Conservation (phyloP, 2,113 vertebrate genomes). For the Suncus etruscus region DNA sequence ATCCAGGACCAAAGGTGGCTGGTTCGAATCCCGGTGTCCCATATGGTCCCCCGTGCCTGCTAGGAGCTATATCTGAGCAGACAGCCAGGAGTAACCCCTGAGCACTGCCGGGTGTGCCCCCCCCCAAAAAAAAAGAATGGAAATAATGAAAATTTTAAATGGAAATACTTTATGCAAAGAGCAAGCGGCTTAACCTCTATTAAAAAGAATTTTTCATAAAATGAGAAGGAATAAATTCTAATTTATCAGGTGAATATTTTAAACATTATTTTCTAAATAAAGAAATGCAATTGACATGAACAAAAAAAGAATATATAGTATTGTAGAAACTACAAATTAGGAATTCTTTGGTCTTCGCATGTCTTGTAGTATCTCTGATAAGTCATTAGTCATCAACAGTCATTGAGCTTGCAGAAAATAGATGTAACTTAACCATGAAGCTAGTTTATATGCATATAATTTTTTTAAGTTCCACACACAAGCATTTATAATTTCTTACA, state of each 20-base stretch:
- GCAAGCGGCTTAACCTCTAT: neutral
- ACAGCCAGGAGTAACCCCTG: too few relatives aligned
- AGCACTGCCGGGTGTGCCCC: too few relatives aligned
- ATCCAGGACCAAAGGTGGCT: too few relatives aligned
- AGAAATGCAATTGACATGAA: slow-evolving; percentile 34
- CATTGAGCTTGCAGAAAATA: slow-evolving; percentile 23
- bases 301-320: slow-evolving; percentile 22
- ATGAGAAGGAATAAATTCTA: slow-evolving; percentile 19
- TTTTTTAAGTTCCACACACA: neutral
- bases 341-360: neutral
- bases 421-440: neutral
- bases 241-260: slow-evolving; percentile 13
- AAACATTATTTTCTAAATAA: slow-evolving; percentile 41
- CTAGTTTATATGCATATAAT: neutral
- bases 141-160: neutral
- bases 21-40: too few relatives aligned
- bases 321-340: neutral
- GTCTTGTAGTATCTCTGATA: neutral
- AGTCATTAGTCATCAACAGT: slow-evolving; percentile 1
- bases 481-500: slow-evolving; percentile 19
- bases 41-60: too few relatives aligned
- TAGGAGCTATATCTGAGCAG: too few relatives aligned
- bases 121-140: neutral
- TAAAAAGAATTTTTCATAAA: slow-evolving; percentile 35
- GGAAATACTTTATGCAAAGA: neutral